Percentiles rank a stretch among this genome's conserved stretches.
phyloP scores from a whole-genome alignment of 2,797 vertebrate genomes.

The Pangasius macronema region DNA sequence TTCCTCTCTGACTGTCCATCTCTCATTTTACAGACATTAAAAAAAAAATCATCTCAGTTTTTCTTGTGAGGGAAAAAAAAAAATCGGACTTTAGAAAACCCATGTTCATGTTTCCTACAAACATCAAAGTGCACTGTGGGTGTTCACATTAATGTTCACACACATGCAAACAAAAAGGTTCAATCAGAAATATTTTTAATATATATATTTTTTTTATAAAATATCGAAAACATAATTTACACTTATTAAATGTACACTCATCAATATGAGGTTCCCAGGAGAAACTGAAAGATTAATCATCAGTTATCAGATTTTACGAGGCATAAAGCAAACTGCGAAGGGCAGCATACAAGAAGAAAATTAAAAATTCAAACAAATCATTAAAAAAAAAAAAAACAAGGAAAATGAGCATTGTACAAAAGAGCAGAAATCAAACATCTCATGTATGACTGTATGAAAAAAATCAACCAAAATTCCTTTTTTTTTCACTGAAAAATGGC shows the following conservation, averaged over 20 bases:
- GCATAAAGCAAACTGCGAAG: slow-evolving; percentile 40
- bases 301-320: slow-evolving; percentile 52
- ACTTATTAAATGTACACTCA: slow-evolving; percentile 83
- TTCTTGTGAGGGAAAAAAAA: neutral
- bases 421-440: slow-evolving; percentile 64
- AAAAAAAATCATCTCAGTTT: neutral
- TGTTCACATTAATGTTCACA: neutral
- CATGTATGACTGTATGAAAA: slow-evolving; percentile 61
- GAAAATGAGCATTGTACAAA: slow-evolving; percentile 70
- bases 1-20: neutral
- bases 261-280: slow-evolving; percentile 71
- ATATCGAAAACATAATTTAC: slow-evolving; percentile 87
- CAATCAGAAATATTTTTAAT: slow-evolving; percentile 63
- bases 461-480: slow-evolving; percentile 56
- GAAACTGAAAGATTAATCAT: slow-evolving; percentile 62
- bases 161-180: neutral
- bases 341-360: slow-evolving; percentile 46
- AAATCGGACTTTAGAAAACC: neutral
- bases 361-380: slow-evolving; percentile 40
- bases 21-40: neutral
- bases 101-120: neutral
- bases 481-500: slow-evolving; percentile 69
- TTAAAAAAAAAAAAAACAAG: slow-evolving; percentile 50
- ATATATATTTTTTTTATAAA: slow-evolving; percentile 80
- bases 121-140: neutral